phyloP scores from a whole-genome alignment of 2,797 vertebrate species.

The Hydrolagus colliei region DNA sequence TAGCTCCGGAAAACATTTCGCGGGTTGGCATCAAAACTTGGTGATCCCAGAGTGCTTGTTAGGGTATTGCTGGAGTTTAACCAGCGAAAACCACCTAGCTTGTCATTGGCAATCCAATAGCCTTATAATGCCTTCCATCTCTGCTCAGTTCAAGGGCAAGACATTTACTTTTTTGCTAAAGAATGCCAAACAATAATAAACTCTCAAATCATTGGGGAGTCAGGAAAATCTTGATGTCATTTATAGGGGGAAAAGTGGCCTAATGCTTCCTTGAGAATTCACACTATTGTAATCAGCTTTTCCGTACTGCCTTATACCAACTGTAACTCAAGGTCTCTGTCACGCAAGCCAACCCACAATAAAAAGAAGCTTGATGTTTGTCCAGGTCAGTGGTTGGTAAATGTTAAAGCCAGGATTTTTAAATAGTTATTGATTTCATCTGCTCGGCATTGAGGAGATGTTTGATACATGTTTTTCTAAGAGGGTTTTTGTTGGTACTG shows the following conservation, averaged over 20 bases:
- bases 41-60: too few species aligned
- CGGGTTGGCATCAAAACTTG: too few species aligned
- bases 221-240: background rate
- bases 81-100: too few species aligned
- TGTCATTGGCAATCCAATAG: too few species aligned
- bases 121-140: background rate
- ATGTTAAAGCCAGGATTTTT: conserved; percentile 17
- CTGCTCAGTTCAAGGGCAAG: background rate
- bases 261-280: background rate
- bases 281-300: background rate
- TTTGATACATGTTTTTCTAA: conserved; percentile 22
- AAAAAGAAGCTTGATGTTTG: background rate
- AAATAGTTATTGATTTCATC: conserved; percentile 9
- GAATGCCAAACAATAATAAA: background rate
- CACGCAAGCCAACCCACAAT: conserved; percentile 3
- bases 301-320: background rate
- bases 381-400: conserved; percentile 3
- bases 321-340: background rate
- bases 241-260: background rate
- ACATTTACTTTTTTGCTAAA: background rate
- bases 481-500: conserved; percentile 18
- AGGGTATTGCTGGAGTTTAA: too few species aligned
- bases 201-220: background rate
- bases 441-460: conserved; percentile 18
- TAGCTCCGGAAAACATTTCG: too few species aligned